A percentile compares a stretch with the other conserved stretches of the same genome.
Evolutionary conservation across 1,140 invertebrate species (phyloP).

Genomic region (Trichogramma pretiosum): DNA sequence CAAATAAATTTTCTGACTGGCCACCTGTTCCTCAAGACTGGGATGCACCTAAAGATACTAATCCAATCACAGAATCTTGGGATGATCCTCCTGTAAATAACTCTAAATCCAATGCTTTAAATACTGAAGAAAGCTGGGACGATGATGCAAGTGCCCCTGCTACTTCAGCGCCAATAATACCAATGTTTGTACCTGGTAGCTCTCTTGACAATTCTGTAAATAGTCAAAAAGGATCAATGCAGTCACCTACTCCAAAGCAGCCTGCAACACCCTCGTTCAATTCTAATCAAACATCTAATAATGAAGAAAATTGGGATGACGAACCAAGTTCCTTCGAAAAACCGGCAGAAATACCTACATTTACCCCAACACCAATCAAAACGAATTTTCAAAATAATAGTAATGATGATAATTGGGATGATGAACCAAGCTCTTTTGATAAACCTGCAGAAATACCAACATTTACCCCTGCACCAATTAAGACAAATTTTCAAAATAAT

Average conservation of each 20-base stretch:
- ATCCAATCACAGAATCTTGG: constrained; percentile 11
- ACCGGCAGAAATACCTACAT: neutral
- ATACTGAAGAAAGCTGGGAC: too few relatives aligned
- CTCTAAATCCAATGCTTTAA: too few relatives aligned
- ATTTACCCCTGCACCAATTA: neutral
- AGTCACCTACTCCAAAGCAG: too few relatives aligned
- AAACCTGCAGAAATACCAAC: neutral
- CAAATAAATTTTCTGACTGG: constrained; percentile 2
- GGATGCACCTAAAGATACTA: constrained; percentile 9
- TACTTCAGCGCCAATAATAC: too few relatives aligned
- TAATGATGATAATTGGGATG: constrained; percentile 12
- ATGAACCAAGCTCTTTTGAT: too few relatives aligned
- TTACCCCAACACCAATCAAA: neutral
- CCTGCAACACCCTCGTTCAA: too few relatives aligned
- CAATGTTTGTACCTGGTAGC: too few relatives aligned
- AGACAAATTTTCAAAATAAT: neutral
- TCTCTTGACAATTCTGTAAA: too few relatives aligned
- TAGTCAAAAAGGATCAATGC: too few relatives aligned
- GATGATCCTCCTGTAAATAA: neutral
- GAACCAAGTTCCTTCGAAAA: neutral
- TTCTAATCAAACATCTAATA: too few relatives aligned
- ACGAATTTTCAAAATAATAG: neutral
- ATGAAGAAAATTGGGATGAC: constrained; percentile 1
- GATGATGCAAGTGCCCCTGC: too few relatives aligned
- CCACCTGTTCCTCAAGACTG: constrained; percentile 1